Conservation (phyloP, 2,113 vertebrate species). For the Eonycteris spelaea region DNA sequence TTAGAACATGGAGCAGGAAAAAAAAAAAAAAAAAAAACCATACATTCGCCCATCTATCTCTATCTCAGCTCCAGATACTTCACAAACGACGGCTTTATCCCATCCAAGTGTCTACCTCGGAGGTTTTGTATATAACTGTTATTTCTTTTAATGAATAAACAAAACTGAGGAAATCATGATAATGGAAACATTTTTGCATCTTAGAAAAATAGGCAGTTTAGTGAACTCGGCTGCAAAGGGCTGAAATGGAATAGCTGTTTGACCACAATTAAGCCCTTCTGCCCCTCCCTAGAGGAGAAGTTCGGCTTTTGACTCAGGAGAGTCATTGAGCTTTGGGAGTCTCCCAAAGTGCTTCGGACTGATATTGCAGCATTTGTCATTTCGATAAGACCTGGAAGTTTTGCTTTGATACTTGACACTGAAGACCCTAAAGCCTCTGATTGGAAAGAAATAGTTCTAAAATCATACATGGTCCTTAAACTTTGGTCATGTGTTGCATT, state of each 20-base stretch:
- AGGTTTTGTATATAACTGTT: background rate
- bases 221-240: background rate
- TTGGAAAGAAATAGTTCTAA: background rate
- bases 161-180: background rate
- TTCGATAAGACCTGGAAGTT: slow-evolving; percentile 10
- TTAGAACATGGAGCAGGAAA: background rate
- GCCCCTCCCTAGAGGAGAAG: background rate
- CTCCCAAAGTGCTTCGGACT: background rate
- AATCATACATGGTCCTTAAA: background rate
- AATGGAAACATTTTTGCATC: background rate
- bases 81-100: background rate
- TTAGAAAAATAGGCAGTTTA: background rate
- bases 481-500: background rate
- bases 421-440: background rate
- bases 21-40: no score
- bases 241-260: slow-evolving; percentile 15
- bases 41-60: fast-evolving
- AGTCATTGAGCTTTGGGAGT: slow-evolving; percentile 15
- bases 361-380: background rate
- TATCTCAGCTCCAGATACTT: background rate
- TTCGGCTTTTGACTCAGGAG: background rate
- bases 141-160: background rate
- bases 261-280: background rate
- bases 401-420: background rate
- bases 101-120: background rate